These are phyloP conservation scores for Thrips palmi DNA, from an alignment of 1,140 invertebrate species.

Conservation along the genomic window DNA sequence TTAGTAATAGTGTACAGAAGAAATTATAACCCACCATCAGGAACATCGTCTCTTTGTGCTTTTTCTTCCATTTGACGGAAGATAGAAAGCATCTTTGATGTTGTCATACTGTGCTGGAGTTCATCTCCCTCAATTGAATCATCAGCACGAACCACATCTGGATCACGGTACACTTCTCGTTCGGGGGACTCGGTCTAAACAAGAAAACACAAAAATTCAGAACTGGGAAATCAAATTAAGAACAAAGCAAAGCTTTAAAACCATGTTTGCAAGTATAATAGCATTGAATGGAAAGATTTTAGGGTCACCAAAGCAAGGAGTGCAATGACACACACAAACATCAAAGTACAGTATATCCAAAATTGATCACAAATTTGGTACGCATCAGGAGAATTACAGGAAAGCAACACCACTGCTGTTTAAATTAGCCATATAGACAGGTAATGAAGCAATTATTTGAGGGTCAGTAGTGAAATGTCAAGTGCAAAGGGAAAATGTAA, in stretches of 20 bases:
- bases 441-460: too few relatives aligned
- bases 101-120: constrained; percentile 48
- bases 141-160: constrained; percentile 46
- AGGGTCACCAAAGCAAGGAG: too few relatives aligned
- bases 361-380: background rate
- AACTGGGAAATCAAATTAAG: background rate
- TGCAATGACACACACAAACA: too few relatives aligned
- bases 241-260: too few relatives aligned
- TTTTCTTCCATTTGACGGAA: constrained; percentile 75
- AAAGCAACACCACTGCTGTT: background rate
- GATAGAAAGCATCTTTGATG: constrained; percentile 63
- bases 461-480: too few relatives aligned
- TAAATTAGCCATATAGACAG: too few relatives aligned
- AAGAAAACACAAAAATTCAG: constrained; percentile 4
- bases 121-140: constrained; percentile 35
- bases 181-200: constrained; percentile 45
- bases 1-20: constrained; percentile 2
- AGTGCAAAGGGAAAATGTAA: background rate
- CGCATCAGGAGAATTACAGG: background rate
- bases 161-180: constrained; percentile 54
- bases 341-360: too few relatives aligned
- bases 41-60: constrained; percentile 32
- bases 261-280: too few relatives aligned
- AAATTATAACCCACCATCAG: constrained; percentile 25
- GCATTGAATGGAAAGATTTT: too few relatives aligned